Base-by-base conservation (phyloP, 2,797 vertebrate genomes). In the Pterois miles region DNA sequence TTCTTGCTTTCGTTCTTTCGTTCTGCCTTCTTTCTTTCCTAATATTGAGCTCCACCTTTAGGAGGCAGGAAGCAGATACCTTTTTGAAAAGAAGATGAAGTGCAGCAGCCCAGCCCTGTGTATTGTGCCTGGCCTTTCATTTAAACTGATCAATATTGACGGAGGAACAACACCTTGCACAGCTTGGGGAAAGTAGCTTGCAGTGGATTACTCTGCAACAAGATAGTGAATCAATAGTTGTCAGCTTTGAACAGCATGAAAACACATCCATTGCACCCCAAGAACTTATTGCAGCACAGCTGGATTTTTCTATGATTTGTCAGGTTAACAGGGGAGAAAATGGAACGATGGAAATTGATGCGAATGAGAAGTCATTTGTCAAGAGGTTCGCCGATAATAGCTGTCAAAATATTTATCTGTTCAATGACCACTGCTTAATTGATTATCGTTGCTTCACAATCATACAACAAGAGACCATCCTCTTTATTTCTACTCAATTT, bases 131-230 rank as follows among this genome's bases (percentile, higher is more conserved):
- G 66, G 63, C 59, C 66, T 89, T 85, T 90, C 78, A 88, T 88
- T 90, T 88, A 58, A 3, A 62, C 25, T 85, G 70, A 94, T 92
- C 81, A 76, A 71, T 93, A 89, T 86, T 85, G 90, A 91, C 29
- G 65, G 71, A 83, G 67, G 64, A 80, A 76, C 82, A 83, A 64
- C 78, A 81, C 56, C 82, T 82, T 31, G 29, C 46, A 59, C 53
- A 72, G 73, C 65, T 20, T 34, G 3, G 31, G 71, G 38, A 81
- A 76, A 71, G 52, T 13, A 57, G 62, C 76, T 64, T 68, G 57
- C 46, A 36, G 65, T 88, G 66, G 57, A 83, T 86, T 85, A 82
- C 67, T 53, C n/a, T 1, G 4, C 58, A 84, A 89, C 76, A 83
- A 80, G 84, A 74, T 50, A 54, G 67, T 83, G 54, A 82, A 91